phyloP scores from a whole-genome alignment of 2,888 invertebrate species.

The Pterostichus madidus region DNA sequence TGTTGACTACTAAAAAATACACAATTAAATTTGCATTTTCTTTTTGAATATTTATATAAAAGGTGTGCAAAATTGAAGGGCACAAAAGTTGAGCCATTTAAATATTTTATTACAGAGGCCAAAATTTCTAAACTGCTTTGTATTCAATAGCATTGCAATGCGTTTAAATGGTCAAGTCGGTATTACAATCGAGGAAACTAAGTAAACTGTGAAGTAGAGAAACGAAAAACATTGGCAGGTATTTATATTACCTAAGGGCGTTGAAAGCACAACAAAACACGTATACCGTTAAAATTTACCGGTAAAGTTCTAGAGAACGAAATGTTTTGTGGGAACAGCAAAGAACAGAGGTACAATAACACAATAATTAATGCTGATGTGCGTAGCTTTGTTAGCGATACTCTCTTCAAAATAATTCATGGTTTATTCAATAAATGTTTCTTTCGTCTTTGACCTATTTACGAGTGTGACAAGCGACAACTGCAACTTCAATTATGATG shows the following conservation, averaged over 20 bases:
- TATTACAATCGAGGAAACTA: constrained; percentile 33
- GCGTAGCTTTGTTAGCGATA: not conserved
- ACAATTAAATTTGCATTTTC: not conserved
- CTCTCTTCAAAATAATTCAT: not conserved
- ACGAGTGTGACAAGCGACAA: too few species aligned
- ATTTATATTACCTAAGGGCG: constrained; percentile 51
- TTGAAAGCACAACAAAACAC: constrained; percentile 37
- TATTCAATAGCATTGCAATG: constrained; percentile 12
- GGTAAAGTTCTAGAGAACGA: not conserved
- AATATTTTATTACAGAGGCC: constrained; percentile 30
- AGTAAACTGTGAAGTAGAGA: constrained; percentile 4
- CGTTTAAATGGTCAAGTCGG: not conserved
- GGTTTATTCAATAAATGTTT: too few species aligned
- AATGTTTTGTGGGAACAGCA: not conserved
- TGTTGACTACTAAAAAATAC: not conserved
- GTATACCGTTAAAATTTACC: constrained; percentile 30
- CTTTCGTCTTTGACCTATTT: too few species aligned
- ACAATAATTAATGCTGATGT: constrained; percentile 9
- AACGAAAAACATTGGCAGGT: constrained; percentile 45
- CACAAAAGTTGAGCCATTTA: constrained; percentile 24
- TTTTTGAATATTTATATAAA: constrained; percentile 10
- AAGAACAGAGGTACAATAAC: constrained; percentile 17
- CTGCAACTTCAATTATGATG: too few species aligned
- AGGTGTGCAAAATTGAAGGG: constrained; percentile 1
- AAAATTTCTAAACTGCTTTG: constrained; percentile 20